Conservation (phyloP, 92 coral and sea anemone species). For the Phenganax stokvisi region DNA sequence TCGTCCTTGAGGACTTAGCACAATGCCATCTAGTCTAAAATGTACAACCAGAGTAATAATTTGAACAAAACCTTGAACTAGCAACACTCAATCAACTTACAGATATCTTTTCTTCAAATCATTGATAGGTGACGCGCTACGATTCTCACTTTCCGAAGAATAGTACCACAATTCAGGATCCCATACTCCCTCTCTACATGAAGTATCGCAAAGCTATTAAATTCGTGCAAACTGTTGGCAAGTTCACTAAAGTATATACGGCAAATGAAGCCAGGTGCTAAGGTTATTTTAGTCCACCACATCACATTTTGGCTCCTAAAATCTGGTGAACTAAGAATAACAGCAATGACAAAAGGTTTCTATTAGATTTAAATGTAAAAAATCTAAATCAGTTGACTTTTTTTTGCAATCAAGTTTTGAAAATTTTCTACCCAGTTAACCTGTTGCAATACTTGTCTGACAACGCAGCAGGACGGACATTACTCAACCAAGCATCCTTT, state of each 20-base stretch:
- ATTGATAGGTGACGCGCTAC: constrained; percentile 80
- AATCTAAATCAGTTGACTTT: not conserved
- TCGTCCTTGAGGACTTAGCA: constrained; percentile 94
- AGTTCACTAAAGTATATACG: not conserved
- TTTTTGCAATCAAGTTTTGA: not conserved
- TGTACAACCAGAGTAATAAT: not conserved
- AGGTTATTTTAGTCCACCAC: not conserved
- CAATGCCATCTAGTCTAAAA: constrained; percentile 70
- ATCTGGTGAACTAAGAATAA: too few relatives aligned
- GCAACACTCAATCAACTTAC: constrained; percentile 26
- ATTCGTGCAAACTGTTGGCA: too few relatives aligned
- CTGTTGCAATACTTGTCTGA: constrained; percentile 67
- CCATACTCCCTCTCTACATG: constrained; percentile 78
- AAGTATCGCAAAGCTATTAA: not conserved
- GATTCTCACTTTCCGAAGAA: constrained; percentile 67
- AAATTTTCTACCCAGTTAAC: constrained; percentile 35
- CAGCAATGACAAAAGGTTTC: too few relatives aligned
- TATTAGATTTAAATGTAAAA: too few relatives aligned
- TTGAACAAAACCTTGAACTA: not conserved
- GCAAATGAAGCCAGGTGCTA: not conserved
- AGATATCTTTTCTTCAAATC: constrained; percentile 70
- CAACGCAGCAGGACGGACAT: constrained; percentile 66
- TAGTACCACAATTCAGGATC: constrained; percentile 97
- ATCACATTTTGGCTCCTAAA: too few relatives aligned
- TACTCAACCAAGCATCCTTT: constrained; percentile 64